phyloP scores from a whole-genome alignment of 2,888 invertebrate genomes.

The Diarsia mendica region DNA sequence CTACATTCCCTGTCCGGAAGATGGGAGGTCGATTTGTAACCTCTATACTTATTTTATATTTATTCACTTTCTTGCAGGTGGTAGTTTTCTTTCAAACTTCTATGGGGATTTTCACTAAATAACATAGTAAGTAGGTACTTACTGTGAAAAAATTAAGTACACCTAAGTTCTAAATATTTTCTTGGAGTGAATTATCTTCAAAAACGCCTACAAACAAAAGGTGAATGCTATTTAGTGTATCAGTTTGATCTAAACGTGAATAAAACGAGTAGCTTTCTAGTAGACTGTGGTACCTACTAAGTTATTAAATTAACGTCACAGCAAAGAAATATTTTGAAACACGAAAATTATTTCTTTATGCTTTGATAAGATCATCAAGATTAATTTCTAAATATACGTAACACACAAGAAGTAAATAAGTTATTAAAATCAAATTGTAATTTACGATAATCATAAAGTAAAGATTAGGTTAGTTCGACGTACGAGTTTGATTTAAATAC shows the following conservation, averaged over 20 bases:
- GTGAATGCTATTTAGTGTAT: conserved; percentile 38
- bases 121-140: background rate
- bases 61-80: background rate
- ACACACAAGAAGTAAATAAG: conserved; percentile 83
- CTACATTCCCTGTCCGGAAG: background rate
- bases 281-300: background rate
- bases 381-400: conserved; percentile 78
- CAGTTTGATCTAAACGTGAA: conserved; percentile 39
- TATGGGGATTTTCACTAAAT: background rate
- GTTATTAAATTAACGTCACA: conserved; percentile 54
- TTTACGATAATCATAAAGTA: conserved; percentile 88
- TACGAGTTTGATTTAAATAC: conserved; percentile 84
- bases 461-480: conserved; percentile 83
- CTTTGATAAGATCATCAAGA: conserved; percentile 79
- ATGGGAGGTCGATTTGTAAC: background rate
- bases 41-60: background rate
- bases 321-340: conserved; percentile 72
- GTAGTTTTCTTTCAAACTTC: background rate
- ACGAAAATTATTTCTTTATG: conserved; percentile 72
- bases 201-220: conserved; percentile 10
- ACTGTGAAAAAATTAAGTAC: background rate
- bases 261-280: conserved; percentile 25
- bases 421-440: conserved; percentile 88
- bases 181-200: background rate
- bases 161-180: background rate